Evolutionary conservation across 2,797 vertebrate genomes (phyloP), one percentile per base, ranked within the genome.

Genomic region (Alcedo atthis): DNA sequence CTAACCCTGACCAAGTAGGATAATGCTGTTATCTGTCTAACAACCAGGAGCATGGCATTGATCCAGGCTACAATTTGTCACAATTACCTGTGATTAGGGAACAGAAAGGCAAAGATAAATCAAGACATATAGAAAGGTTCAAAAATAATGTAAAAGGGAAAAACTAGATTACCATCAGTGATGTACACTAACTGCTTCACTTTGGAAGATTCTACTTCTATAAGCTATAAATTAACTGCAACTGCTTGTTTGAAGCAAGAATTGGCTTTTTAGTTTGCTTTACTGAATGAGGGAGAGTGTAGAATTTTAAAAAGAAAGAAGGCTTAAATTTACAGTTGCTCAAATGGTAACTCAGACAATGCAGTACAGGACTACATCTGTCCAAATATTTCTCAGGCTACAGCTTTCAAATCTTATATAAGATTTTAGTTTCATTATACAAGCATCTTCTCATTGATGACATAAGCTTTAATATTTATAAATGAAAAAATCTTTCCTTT

Each of bases 1-100:
- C 67, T 30, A 91, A 61, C 80, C 89, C 89, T 90, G 77, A 79
- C 74, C 87, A 81, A 90, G 81, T 3, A 59, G 80, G 71, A 84
- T 79, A 84, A 92, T 67, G 61, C 81, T 83, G 85, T 86, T 92
- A 94, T 91, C 70, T 76, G 87, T 40, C 84, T 87, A 92, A 79
- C 67, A 70, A 87, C 91, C 80, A 64, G 63, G 87, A 79, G 35
- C 73, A 43, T 4, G n/a, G 82, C 89, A 93, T 63, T 89, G 89
- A 96, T 93, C 76, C 67, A 58, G 74, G 8, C 89, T 84, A 46
- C 85, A 93, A n/a, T 42, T 77, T 81, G 80, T 81, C 85, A 89
- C 74, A 91, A 76, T 83, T 88, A 81, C 53, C 87, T 46, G 2
- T 15, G 45, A 86, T 74, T 76, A 85, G 48, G 55, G 77, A 73